Percentiles rank a stretch among this genome's conserved stretches.
Evolutionary conservation across 1,140 invertebrate genomes (phyloP).

Genomic region (Macrotrachela quadricornifera): DNA sequence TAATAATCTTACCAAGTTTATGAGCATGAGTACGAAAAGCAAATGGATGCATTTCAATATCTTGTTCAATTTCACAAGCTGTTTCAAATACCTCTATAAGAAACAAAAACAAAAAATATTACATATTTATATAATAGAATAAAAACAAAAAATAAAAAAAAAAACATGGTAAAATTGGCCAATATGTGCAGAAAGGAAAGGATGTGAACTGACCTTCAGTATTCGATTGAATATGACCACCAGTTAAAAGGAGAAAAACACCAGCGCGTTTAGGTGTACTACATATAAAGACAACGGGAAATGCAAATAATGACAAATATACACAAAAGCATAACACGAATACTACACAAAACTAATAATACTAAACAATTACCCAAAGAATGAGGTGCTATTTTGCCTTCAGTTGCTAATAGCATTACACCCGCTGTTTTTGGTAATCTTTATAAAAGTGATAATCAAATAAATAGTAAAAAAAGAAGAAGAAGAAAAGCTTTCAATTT

Average conservation of each 20-base stretch:
- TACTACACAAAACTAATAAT: no score
- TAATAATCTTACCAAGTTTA: conserved; percentile 15
- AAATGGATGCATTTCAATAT: conserved; percentile 21
- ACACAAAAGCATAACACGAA: no score
- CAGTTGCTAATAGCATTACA: no score
- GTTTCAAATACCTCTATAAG: conserved; percentile 15
- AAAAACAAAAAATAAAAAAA: no score
- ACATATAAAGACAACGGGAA: no score
- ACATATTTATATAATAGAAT: no score
- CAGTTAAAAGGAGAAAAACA: conserved; percentile 60
- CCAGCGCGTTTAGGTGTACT: conserved; percentile 38
- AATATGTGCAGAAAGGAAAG: not conserved
- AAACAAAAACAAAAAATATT: not conserved
- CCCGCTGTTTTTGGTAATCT: not conserved
- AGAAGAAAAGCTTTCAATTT: not conserved
- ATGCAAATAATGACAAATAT: no score
- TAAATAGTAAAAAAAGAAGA: not conserved
- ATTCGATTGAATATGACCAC: conserved; percentile 48
- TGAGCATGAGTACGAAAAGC: conserved; percentile 29
- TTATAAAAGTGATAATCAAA: not conserved
- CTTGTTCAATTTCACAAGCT: conserved; percentile 16
- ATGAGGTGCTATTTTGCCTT: no score
- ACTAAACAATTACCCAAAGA: no score
- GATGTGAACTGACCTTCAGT: conserved; percentile 22
- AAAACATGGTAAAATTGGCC: not conserved